Evolutionary conservation across 2,888 invertebrate genomes (phyloP).

Genomic region (Folsomia manolachei): DNA sequence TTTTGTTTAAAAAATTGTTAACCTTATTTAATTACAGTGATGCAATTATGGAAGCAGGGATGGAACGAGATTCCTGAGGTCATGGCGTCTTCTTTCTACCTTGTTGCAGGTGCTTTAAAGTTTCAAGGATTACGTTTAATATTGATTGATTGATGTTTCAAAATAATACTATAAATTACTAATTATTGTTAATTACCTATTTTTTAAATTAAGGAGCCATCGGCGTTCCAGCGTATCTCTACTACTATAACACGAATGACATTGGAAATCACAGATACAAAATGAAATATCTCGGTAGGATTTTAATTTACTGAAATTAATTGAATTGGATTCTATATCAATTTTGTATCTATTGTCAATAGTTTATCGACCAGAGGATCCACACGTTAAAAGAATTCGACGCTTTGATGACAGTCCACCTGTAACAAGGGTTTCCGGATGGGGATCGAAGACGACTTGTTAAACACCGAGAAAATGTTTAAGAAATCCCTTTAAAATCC

Average conservation of each 20-base stretch:
- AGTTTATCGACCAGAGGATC: constrained; percentile 42
- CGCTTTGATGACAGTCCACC: constrained; percentile 32
- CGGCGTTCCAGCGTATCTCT: constrained; percentile 23
- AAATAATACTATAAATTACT: not conserved
- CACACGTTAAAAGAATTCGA: constrained; percentile 17
- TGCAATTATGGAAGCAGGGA: constrained; percentile 55
- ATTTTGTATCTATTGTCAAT: not conserved
- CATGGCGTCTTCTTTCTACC: constrained; percentile 62
- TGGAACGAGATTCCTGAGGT: constrained; percentile 73
- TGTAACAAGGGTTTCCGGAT: constrained; percentile 19
- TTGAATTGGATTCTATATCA: no score
- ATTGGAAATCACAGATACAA: constrained; percentile 69
- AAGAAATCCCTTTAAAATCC: no score
- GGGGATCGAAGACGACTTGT: no score
- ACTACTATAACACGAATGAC: constrained; percentile 61
- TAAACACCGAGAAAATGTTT: no score
- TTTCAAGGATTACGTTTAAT: no score
- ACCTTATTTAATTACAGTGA: constrained; percentile 46
- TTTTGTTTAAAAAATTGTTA: not conserved
- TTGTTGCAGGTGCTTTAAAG: constrained; percentile 58
- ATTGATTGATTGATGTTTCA: not conserved
- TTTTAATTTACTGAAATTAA: not conserved
- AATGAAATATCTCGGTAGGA: constrained; percentile 57
- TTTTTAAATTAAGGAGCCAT: not conserved
- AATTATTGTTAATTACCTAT: not conserved